phyloP scores from a whole-genome alignment of 2,888 invertebrate species.

The Emesis furor region DNA sequence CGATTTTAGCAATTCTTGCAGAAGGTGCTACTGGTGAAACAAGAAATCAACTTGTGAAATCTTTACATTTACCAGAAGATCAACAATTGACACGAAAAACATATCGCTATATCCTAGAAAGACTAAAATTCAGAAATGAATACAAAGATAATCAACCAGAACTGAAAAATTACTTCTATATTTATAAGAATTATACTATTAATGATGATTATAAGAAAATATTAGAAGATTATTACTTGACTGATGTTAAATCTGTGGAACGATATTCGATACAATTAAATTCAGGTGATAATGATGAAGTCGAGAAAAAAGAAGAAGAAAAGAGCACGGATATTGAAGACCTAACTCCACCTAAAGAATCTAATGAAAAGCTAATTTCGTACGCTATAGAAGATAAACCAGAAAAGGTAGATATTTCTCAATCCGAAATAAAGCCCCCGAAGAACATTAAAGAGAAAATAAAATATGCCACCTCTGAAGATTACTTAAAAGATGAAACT shows the following conservation, averaged over 20 bases:
- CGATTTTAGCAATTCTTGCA: slow-evolving; percentile 92
- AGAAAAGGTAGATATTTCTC: slow-evolving; percentile 85
- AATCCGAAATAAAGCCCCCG: slow-evolving; percentile 85
- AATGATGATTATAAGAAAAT: slow-evolving; percentile 92
- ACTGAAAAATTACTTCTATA: slow-evolving; percentile 93
- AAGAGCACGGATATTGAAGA: slow-evolving; percentile 83
- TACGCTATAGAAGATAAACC: slow-evolving; percentile 90
- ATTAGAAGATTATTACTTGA: slow-evolving; percentile 92
- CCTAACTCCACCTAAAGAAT: slow-evolving; percentile 85
- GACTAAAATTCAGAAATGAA: slow-evolving; percentile 88
- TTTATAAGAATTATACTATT: slow-evolving; percentile 93
- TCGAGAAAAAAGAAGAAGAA: slow-evolving; percentile 81
- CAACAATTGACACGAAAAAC: slow-evolving; percentile 86
- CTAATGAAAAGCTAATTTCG: slow-evolving; percentile 91
- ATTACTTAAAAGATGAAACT: slow-evolving; percentile 87
- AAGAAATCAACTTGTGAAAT: slow-evolving; percentile 90
- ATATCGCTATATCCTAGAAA: slow-evolving; percentile 89
- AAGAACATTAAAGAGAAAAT: slow-evolving; percentile 91
- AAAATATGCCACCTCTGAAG: slow-evolving; percentile 89
- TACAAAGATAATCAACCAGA: slow-evolving; percentile 91
- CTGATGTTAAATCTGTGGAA: slow-evolving; percentile 92
- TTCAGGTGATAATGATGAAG: slow-evolving; percentile 81
- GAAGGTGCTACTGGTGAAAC: slow-evolving; percentile 93
- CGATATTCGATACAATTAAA: slow-evolving; percentile 82
- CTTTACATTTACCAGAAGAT: slow-evolving; percentile 91